These are phyloP conservation scores for Agonopterix subpropinquella DNA, from an alignment of 2,888 invertebrate genomes.

Conservation along the genomic window DNA sequence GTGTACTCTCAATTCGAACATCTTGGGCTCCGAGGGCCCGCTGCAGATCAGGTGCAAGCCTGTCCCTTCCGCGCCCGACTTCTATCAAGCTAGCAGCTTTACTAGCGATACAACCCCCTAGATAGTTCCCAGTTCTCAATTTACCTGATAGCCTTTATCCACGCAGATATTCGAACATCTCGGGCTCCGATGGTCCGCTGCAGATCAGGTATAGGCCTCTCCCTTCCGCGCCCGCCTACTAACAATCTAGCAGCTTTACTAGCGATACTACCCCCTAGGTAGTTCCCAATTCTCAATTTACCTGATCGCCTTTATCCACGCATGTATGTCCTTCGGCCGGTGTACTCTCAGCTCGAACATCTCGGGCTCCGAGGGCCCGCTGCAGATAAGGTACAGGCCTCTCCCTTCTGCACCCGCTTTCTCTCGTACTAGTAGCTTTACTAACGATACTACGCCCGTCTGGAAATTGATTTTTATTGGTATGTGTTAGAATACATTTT, in stretches of 20 bases:
- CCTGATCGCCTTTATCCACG: conserved; percentile 93
- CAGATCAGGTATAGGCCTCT: conserved; percentile 94
- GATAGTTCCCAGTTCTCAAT: not conserved
- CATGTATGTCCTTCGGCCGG: conserved; percentile 89
- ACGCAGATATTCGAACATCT: conserved; percentile 96
- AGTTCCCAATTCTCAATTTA: conserved; percentile 24
- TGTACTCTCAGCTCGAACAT: conserved; percentile 96
- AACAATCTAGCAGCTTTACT: conserved; percentile 92
- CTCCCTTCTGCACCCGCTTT: conserved; percentile 94
- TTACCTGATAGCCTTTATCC: conserved; percentile 91
- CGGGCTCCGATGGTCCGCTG: conserved; percentile 92
- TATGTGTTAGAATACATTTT: too few species aligned
- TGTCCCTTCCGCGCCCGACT: conserved; percentile 92
- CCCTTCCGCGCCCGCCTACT: conserved; percentile 95
- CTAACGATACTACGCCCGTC: conserved; percentile 95
- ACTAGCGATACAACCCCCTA: conserved; percentile 89
- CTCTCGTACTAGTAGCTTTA: conserved; percentile 93
- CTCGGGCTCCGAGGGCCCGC: conserved; percentile 93
- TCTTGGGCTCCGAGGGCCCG: conserved; percentile 93
- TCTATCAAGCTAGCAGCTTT: conserved; percentile 93
- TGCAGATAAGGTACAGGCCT: conserved; percentile 94
- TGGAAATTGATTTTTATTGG: conserved; percentile 33
- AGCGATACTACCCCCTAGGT: conserved; percentile 88
- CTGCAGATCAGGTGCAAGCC: conserved; percentile 96
- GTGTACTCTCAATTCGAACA: conserved; percentile 95